Conservation (phyloP, 2,888 invertebrate genomes). For the Lithophane socia region DNA sequence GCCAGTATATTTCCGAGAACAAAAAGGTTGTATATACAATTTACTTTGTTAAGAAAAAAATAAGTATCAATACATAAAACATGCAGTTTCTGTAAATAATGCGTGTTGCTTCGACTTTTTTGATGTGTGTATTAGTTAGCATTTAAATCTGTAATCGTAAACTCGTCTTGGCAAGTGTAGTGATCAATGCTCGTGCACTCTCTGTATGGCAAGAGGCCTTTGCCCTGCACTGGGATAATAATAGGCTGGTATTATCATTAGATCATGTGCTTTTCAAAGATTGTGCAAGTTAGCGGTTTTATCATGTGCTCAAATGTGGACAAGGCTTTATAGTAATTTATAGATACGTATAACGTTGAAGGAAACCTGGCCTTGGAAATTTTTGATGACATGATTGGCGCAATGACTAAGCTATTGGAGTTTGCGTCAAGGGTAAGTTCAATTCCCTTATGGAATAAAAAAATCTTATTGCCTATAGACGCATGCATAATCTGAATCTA, state of each 20-base stretch:
- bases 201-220: not conserved
- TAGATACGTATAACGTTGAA: not conserved
- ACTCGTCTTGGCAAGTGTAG: too few relatives aligned
- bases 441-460: not conserved
- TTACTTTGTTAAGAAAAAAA: too few relatives aligned
- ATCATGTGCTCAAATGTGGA: not conserved
- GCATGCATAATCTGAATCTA: not conserved
- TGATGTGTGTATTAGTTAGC: too few relatives aligned
- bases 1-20: too few relatives aligned
- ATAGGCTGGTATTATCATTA: not conserved
- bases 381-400: not conserved
- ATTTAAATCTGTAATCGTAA: not conserved
- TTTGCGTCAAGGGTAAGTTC: not conserved
- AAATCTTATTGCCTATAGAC: not conserved
- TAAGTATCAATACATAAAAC: too few relatives aligned
- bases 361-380: not conserved
- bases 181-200: too few relatives aligned
- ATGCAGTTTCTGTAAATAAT: too few relatives aligned
- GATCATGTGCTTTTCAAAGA: not conserved
- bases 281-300: too few relatives aligned
- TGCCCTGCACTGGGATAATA: not conserved
- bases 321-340: not conserved
- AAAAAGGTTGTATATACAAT: too few relatives aligned
- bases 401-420: not conserved
- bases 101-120: too few relatives aligned